Base-by-base conservation (phyloP, 2,888 invertebrate species). In the Anagyrus pseudococci region DNA sequence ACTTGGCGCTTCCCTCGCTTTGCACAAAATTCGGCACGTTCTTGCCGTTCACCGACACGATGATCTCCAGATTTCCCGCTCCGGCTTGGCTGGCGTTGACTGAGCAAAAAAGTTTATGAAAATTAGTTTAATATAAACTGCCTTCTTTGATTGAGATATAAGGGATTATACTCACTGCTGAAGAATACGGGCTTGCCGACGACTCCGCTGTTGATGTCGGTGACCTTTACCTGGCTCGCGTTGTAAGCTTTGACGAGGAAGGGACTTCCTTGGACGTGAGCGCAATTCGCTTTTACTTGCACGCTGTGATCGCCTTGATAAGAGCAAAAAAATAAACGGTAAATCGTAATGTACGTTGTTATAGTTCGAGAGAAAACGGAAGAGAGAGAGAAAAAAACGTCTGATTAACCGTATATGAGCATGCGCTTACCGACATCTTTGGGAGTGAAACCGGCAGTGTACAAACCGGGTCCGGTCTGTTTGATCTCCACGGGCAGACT, bases 21-120 rank as follows among this genome's bases (percentile, higher is more conserved):
- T 96, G 95, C 1, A 98, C 98, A 80, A 96, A 98, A 83, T 98
- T 98, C 10, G 98, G 98, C 17, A 98, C 97, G 82, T 98, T 98
- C 75, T 96, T 89, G 15, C 96, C 96, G 74, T 92, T 94, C 1
- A 97, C 96, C 0, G 97, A 96, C 0, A 98, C 97, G 66, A 98
- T 97, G 58, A 98, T 98, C 83, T 98, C 98, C 76, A 98, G 85
- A 82, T 98, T 98, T 23, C 98, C 98, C 52, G 97, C 96, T 67
- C 98, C 95, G 74, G 85, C 97, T 81, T 95, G 92, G 67, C 94
- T 94, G 7, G 97, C 98, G 81, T 98, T 97, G 55, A 98, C 96
- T 58, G 90, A 88, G 29, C 29, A 49, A 33, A 13, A 33, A 26
- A 47, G 25, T 23, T 20, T 50, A 1, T 7, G 8, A 26, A 41